Evolutionary conservation across 2,888 invertebrate species (phyloP), one percentile per base, ranked within the genome.

Genomic region (Glyphotaelius pellucidus): DNA sequence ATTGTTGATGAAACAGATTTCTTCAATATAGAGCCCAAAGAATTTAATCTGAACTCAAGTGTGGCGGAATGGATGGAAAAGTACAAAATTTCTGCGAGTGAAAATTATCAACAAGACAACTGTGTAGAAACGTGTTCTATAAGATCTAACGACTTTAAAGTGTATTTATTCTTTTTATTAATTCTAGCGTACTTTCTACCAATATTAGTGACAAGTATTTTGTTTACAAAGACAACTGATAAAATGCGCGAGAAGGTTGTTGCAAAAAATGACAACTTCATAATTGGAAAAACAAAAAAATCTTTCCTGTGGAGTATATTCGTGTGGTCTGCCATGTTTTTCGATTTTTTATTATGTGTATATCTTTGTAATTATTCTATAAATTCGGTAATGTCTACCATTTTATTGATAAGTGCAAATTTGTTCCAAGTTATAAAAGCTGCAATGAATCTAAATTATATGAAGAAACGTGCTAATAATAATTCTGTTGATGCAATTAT

Each of bases 321-420:
- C 25, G 95, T 96, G 94, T 96, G 96, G 96, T 95, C 95, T 31
- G 96, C 96, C 0, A 95, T 95, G 0, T 95, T 96, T 95, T 95
- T 96, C 94, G 96, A 96, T 92, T 95, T 95, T 67, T 95, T 95
- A 94, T 91, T 96, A 11, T 95, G 96, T 1, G 93, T 96, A 19
- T 94, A 95, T 87, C 92, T 95, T 80, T 96, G 96, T 94, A 95
- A 95, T 0, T 95, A 95, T 92, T 94, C 95, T 2, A 95, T 95
- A 94, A 94, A 95, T 92, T 95, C 95, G 2, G 94, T 94, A 93
- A 94, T 95, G 92, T 95, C 95, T 38, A 95, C 95, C 1, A 93
- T 96, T 91, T 95, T 96, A 31, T 95, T 95, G 94, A 94, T 95
- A 0, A 94, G 95, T n/a, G 96, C 96, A 1, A 96, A 96, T 94